These are phyloP conservation scores for Alentia gelatinosa DNA, from an alignment of 2,888 invertebrate genomes.

Conservation along the genomic window DNA sequence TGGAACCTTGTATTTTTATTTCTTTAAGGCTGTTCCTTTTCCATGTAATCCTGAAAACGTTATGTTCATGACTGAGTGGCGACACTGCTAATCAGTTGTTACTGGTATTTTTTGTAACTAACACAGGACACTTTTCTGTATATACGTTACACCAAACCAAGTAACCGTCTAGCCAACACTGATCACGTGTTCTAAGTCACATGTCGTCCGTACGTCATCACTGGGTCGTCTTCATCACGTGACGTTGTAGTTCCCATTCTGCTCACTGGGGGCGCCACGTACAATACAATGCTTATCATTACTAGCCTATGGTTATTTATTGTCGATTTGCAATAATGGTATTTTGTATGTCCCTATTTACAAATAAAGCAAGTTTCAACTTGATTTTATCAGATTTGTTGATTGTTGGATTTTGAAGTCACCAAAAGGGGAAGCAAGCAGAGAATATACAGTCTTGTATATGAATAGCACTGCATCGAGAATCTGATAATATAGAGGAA, in stretches of 20 bases:
- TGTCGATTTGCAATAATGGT: slow-evolving; percentile 56
- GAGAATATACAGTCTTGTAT: too few species aligned
- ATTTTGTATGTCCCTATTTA: slow-evolving; percentile 59
- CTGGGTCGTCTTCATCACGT: slow-evolving; percentile 32
- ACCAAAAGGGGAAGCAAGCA: too few species aligned
- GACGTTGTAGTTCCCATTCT: slow-evolving; percentile 33
- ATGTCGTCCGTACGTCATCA: slow-evolving; percentile 43
- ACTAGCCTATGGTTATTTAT: slow-evolving; percentile 56
- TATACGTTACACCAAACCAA: slow-evolving; percentile 32
- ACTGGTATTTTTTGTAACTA: slow-evolving; percentile 13
- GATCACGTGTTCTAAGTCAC: slow-evolving; percentile 41
- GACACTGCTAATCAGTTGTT: slow-evolving; percentile 32
- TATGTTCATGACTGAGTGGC: neutral
- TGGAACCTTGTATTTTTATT: neutral
- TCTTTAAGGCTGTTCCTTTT: neutral
- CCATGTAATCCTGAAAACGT: neutral
- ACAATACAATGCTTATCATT: slow-evolving; percentile 45
- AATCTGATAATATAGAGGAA: too few species aligned
- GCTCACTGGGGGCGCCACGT: slow-evolving; percentile 44
- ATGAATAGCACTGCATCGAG: too few species aligned
- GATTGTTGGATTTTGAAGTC: neutral
- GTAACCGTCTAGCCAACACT: slow-evolving; percentile 35
- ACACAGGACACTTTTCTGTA: slow-evolving; percentile 1
- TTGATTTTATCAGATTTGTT: neutral
- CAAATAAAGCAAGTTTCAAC: slow-evolving; percentile 53